Conservation (phyloP, 2,113 vertebrate species). For the Ceyx cyanopectus region DNA sequence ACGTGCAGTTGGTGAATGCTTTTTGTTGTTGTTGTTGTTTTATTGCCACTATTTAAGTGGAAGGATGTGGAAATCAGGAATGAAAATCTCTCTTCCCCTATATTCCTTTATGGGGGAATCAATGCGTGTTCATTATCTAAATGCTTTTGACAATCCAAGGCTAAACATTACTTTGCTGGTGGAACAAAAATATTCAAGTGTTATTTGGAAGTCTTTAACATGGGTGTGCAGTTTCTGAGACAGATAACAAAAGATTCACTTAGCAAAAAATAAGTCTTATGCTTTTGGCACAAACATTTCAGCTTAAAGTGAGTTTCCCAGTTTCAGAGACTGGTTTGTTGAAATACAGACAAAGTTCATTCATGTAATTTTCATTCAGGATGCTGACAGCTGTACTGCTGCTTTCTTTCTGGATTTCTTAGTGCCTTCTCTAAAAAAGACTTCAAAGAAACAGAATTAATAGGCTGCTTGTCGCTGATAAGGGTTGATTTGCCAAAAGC, state of each 20-base stretch:
- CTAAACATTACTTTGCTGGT: neutral
- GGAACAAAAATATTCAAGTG: neutral
- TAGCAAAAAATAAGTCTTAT: neutral
- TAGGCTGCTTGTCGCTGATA: neutral
- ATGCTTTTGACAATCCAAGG: neutral
- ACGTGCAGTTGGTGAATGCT: neutral
- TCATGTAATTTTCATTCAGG: neutral
- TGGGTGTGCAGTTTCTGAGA: neutral
- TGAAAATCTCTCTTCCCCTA: neutral
- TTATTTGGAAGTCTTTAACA: constrained; percentile 4
- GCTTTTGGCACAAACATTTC: neutral
- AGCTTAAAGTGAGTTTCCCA: neutral
- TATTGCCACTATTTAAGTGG: neutral
- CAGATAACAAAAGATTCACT: neutral
- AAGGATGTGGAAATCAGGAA: neutral
- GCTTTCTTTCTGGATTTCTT: neutral
- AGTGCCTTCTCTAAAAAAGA: neutral
- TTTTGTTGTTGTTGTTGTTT: neutral
- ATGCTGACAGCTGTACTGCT: neutral
- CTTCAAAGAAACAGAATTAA: constrained; percentile 14
- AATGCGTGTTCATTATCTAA: neutral
- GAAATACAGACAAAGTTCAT: constrained; percentile 13
- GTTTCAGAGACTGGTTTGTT: neutral
- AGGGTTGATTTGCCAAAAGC: neutral
- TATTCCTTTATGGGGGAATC: neutral